A percentile compares a stretch with the other conserved stretches of the same genome.
Evolutionary conservation across 2,797 vertebrate genomes (phyloP).

Genomic region (Nannoperca obscura): DNA sequence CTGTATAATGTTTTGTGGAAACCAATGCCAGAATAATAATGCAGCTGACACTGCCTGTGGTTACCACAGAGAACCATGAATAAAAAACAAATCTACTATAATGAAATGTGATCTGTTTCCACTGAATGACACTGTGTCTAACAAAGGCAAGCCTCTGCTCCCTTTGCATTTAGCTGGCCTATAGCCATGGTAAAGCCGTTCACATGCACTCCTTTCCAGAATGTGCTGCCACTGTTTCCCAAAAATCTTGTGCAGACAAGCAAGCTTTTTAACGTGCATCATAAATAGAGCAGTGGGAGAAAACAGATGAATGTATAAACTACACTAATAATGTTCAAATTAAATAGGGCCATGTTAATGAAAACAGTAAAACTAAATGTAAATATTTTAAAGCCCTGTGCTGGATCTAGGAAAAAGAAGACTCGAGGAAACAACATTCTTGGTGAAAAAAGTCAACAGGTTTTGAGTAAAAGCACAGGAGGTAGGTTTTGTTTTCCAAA

Average conservation of each 20-base stretch:
- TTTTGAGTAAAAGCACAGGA: constrained; percentile 6
- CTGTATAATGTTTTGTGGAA: not conserved
- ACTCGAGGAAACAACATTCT: not conserved
- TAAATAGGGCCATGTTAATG: not conserved
- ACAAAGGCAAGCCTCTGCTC: constrained; percentile 40
- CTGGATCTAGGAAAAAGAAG: not conserved
- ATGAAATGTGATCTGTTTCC: constrained; percentile 19
- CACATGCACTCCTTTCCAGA: constrained; percentile 46
- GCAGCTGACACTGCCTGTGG: not conserved
- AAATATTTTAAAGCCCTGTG: not conserved
- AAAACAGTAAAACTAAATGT: not conserved
- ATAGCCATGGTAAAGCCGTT: constrained; percentile 37
- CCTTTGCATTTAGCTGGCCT: constrained; percentile 40
- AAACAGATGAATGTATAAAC: not conserved
- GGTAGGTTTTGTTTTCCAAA: not conserved
- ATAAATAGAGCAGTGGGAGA: not conserved
- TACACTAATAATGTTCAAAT: not conserved
- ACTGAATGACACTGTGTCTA: constrained; percentile 9
- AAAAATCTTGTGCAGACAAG: constrained; percentile 5
- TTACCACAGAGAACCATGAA: not conserved
- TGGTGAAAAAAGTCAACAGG: not conserved
- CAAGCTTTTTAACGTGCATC: constrained; percentile 1
- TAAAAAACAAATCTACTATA: constrained; percentile 14
- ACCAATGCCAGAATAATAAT: not conserved
- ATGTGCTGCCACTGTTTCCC: constrained; percentile 33